These are phyloP conservation scores for Hypomecis punctinalis DNA, from an alignment of 2,888 invertebrate genomes.

Conservation along the genomic window DNA sequence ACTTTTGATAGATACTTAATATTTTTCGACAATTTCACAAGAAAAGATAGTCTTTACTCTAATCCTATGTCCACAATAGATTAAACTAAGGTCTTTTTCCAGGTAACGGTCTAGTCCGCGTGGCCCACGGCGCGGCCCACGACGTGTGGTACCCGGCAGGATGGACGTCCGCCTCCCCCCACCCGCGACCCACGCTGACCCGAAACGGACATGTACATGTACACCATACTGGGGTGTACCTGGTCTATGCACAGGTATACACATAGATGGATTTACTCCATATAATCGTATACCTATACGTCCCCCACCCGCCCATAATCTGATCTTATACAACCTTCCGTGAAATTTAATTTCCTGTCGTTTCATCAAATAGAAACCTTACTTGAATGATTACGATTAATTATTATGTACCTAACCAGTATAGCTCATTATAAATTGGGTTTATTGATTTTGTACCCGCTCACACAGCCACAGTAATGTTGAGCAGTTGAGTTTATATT, in stretches of 20 bases:
- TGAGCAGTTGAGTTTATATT: not conserved
- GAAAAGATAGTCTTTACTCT: too few relatives aligned
- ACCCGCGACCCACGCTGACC: constrained; percentile 86
- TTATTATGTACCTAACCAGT: too few relatives aligned
- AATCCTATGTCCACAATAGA: not conserved
- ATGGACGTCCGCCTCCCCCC: constrained; percentile 86
- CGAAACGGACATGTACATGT: constrained; percentile 88
- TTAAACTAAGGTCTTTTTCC: constrained; percentile 25
- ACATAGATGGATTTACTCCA: not conserved
- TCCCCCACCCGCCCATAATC: too few relatives aligned
- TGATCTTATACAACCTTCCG: too few relatives aligned
- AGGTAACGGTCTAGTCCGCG: constrained; percentile 88
- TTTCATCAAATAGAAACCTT: too few relatives aligned
- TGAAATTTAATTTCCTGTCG: too few relatives aligned
- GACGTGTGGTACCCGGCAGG: constrained; percentile 87
- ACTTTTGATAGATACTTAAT: too few relatives aligned
- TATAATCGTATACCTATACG: too few relatives aligned
- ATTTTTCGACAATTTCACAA: too few relatives aligned
- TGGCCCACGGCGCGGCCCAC: constrained; percentile 86
- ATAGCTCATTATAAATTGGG: too few relatives aligned
- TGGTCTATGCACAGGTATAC: constrained; percentile 89
- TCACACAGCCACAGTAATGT: not conserved
- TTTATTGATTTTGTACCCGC: too few relatives aligned
- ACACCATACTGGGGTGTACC: constrained; percentile 89
- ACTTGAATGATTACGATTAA: too few relatives aligned